These are phyloP conservation scores for Chiroxiphia lanceolata DNA, from an alignment of 2,797 vertebrate genomes.

Conservation along the genomic window DNA sequence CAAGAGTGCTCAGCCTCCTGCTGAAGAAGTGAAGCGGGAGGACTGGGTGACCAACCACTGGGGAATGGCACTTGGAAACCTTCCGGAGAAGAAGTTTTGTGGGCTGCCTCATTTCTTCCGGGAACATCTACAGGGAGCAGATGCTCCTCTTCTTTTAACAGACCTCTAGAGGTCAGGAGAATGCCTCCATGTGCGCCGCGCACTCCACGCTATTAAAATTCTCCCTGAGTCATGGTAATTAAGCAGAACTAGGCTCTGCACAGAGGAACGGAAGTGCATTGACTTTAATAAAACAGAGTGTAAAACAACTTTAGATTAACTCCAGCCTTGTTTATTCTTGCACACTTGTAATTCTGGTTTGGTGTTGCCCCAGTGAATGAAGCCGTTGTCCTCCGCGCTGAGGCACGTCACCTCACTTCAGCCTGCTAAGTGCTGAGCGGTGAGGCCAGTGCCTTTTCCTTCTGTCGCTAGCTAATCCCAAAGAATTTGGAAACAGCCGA, in stretches of 20 bases:
- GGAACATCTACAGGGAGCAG: neutral
- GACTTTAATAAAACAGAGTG: conserved; percentile 78
- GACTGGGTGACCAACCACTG: rapidly evolving
- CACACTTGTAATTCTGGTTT: conserved; percentile 71
- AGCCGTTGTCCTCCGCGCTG: conserved; percentile 49
- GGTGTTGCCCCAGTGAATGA: conserved; percentile 67
- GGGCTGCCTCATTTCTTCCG: neutral
- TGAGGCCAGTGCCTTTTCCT: neutral
- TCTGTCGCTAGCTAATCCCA: neutral
- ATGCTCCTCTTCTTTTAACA: conserved; percentile 17
- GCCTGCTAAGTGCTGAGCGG: conserved; percentile 7
- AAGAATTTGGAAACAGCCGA: conserved; percentile 38
- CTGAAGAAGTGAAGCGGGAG: rapidly evolving
- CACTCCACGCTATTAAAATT: conserved; percentile 68
- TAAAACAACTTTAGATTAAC: conserved; percentile 78
- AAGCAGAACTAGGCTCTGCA: conserved; percentile 69
- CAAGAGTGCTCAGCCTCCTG: neutral
- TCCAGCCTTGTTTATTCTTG: conserved; percentile 75
- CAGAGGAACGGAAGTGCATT: conserved; percentile 78
- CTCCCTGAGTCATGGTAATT: conserved; percentile 74
- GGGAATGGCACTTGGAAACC: neutral
- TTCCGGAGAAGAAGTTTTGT: neutral
- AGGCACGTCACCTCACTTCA: conserved; percentile 44
- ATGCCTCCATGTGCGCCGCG: conserved; percentile 46
- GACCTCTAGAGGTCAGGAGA: conserved; percentile 84